These are phyloP conservation scores for Cricetomys ansorgei DNA, from an alignment of 2,113 vertebrate species.

Conservation along the genomic window DNA sequence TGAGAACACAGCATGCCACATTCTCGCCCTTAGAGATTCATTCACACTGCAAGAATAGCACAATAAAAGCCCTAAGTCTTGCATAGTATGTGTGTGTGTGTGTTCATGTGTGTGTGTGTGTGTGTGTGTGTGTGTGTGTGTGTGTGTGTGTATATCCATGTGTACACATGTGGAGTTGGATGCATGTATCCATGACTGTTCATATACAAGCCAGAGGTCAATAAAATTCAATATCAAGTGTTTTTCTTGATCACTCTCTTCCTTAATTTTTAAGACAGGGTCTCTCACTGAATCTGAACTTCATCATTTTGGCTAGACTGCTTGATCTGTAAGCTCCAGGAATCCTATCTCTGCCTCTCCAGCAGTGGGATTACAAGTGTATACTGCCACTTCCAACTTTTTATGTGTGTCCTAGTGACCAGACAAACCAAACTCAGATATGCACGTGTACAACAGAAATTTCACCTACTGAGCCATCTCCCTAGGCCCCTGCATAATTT, in stretches of 20 bases:
- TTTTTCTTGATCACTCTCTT: background rate
- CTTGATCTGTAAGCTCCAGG: background rate
- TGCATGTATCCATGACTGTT: background rate
- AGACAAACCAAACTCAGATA: background rate
- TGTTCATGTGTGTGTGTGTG: background rate
- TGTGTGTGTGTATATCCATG: background rate
- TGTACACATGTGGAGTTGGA: background rate
- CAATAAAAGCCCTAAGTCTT: background rate
- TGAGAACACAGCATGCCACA: background rate
- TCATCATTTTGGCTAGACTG: background rate
- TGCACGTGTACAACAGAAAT: background rate
- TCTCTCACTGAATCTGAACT: background rate
- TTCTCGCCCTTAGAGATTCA: slow-evolving; percentile 9
- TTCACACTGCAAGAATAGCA: background rate
- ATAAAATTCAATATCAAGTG: background rate
- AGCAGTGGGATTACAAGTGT: background rate
- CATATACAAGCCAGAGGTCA: background rate
- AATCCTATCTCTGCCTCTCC: background rate
- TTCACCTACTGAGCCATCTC: background rate
- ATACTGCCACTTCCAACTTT: background rate
- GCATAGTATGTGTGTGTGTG: too few relatives aligned
- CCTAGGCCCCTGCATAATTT: background rate
- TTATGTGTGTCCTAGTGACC: background rate
- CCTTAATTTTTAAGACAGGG: background rate
- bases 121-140: background rate